A percentile compares a stretch with the other conserved stretches of the same genome.
phyloP scores from a whole-genome alignment of 1,140 invertebrate genomes.

The Stratiolaelaps scimitus region DNA sequence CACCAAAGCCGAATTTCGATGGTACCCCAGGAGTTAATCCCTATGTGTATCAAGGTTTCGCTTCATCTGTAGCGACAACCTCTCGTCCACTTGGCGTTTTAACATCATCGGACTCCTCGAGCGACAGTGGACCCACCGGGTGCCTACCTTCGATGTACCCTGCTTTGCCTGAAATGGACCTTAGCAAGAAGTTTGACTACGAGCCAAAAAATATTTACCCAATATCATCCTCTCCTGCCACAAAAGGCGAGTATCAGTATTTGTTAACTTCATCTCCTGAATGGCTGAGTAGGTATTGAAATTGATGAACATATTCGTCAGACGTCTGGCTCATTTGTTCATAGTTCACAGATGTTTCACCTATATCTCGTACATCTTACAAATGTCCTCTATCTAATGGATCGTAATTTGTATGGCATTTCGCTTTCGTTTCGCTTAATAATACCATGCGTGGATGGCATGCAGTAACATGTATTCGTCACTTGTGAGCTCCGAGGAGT shows the following conservation, averaged over 20 bases:
- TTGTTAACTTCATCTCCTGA: background rate
- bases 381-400: no score
- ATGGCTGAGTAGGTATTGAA: background rate
- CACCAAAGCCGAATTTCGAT: no score
- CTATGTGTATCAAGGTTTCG: background rate
- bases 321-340: no score
- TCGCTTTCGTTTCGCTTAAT: no score
- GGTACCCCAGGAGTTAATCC: background rate
- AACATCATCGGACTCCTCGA: no score
- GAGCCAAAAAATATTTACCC: background rate
- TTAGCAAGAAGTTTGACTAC: conserved; percentile 5
- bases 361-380: no score
- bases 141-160: conserved; percentile 19
- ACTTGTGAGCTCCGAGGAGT: no score
- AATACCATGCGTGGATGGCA: no score
- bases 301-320: no score
- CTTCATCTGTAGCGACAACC: background rate
- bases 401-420: no score
- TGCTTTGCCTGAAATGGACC: conserved; percentile 19
- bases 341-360: no score
- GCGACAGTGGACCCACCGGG: background rate
- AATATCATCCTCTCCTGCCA: background rate
- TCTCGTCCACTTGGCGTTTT: background rate
- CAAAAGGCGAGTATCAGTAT: background rate
- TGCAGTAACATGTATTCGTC: no score